These are phyloP conservation scores for Halocaridina rubra DNA, from an alignment of 2,888 invertebrate genomes.

Conservation along the genomic window DNA sequence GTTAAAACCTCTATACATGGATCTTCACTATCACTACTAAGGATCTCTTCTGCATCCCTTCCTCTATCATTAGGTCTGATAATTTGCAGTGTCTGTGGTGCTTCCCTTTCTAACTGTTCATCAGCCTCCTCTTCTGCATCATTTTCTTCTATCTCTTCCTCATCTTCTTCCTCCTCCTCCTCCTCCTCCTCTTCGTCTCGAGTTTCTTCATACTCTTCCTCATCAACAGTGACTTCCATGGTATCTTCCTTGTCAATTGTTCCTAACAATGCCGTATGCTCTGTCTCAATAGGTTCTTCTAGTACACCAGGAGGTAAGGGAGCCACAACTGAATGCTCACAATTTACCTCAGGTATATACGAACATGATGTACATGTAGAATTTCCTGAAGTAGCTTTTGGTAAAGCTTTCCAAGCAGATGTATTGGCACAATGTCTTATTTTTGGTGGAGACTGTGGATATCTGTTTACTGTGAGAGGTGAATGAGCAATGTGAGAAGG, in stretches of 20 bases:
- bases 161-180: conserved; percentile 32
- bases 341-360: conserved; percentile 33
- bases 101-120: conserved; percentile 1
- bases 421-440: not conserved
- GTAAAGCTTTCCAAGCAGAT: conserved; percentile 25
- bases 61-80: conserved; percentile 8
- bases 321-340: conserved; percentile 26
- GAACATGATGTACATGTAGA: conserved; percentile 19
- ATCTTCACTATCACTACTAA: conserved; percentile 43
- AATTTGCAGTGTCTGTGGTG: not conserved
- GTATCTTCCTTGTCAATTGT: not conserved
- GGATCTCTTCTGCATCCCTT: conserved; percentile 26
- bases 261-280: not conserved
- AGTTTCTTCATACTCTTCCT: conserved; percentile 32
- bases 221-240: conserved; percentile 21
- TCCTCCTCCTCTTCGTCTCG: conserved; percentile 27
- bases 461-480: not conserved
- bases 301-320: conserved; percentile 52
- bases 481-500: conserved; percentile 11
- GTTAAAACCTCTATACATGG: conserved; percentile 51
- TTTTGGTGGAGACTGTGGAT: not conserved
- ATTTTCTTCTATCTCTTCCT: conserved; percentile 42
- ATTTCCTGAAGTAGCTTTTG: conserved; percentile 10
- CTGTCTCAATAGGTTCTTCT: conserved; percentile 43
- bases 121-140: conserved; percentile 55